Conservation (phyloP, 2,888 invertebrate species). For the Macroteleia sp. region DNA sequence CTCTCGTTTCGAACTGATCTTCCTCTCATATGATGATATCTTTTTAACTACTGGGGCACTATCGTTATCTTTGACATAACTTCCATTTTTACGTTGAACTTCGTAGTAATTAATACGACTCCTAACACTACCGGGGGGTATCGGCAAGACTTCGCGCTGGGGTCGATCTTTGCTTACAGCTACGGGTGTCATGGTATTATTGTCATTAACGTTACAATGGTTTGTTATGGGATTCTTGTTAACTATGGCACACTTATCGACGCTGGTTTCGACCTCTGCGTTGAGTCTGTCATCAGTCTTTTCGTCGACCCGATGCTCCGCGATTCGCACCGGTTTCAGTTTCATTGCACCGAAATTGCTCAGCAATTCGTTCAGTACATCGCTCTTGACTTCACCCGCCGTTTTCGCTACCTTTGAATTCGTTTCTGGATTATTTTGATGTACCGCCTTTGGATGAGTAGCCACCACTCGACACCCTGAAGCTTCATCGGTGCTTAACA, state of each 20-base stretch:
- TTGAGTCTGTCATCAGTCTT: conserved; percentile 54
- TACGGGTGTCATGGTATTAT: conserved; percentile 80
- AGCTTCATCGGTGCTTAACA: conserved; percentile 66
- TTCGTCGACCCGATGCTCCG: conserved; percentile 22
- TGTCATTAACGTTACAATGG: conserved; percentile 79
- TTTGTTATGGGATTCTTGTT: conserved; percentile 67
- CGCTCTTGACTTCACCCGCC: conserved; percentile 72
- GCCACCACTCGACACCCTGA: conserved; percentile 11
- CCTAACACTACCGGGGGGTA: conserved; percentile 81
- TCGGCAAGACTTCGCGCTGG: conserved; percentile 72
- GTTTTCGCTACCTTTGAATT: background rate
- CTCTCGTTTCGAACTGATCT: conserved; percentile 6
- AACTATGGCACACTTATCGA: conserved; percentile 80
- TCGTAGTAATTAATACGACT: conserved; percentile 81
- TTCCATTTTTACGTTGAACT: conserved; percentile 72
- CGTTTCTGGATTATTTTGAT: background rate
- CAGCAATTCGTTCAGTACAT: conserved; percentile 78
- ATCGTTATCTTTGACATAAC: conserved; percentile 73
- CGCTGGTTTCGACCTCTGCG: conserved; percentile 56
- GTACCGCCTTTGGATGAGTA: conserved; percentile 1
- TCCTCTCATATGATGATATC: conserved; percentile 15
- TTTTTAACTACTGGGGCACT: conserved; percentile 63
- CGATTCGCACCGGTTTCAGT: conserved; percentile 71
- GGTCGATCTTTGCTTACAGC: conserved; percentile 80
- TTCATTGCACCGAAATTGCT: conserved; percentile 77